These are phyloP conservation scores for Aepyceros melampus DNA, from an alignment of 2,113 vertebrate genomes.

Conservation along the genomic window DNA sequence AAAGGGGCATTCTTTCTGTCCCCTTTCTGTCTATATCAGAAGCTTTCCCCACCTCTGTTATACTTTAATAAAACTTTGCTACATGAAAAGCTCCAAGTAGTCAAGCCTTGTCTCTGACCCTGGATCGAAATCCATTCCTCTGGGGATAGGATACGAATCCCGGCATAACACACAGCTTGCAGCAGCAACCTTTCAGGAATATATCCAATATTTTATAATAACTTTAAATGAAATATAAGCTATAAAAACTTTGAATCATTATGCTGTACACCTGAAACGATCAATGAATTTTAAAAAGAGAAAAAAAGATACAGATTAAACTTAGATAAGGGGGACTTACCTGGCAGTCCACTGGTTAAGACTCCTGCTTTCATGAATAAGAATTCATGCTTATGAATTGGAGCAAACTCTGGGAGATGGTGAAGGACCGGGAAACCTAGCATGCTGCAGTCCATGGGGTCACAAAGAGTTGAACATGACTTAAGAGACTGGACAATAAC, in stretches of 20 bases:
- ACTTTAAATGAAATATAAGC: not conserved
- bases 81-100: not conserved
- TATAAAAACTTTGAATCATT: not conserved
- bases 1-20: not conserved
- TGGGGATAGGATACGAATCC: not conserved
- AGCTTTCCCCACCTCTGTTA: not conserved
- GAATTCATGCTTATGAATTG: not conserved
- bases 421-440: not conserved
- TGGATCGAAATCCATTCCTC: not conserved
- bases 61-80: not conserved
- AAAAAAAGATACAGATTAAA: not conserved
- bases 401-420: not conserved
- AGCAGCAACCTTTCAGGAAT: not conserved
- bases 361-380: not conserved
- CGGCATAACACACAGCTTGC: rapidly evolving
- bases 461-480: not conserved
- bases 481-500: not conserved
- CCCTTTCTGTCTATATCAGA: not conserved
- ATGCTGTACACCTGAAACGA: not conserved
- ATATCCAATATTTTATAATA: not conserved
- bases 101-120: not conserved
- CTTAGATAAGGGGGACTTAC: not conserved
- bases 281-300: not conserved
- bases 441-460: not conserved
- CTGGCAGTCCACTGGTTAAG: not conserved